Base-by-base conservation (phyloP, 2,888 invertebrate genomes). In the Asteroscopus sphinx region DNA sequence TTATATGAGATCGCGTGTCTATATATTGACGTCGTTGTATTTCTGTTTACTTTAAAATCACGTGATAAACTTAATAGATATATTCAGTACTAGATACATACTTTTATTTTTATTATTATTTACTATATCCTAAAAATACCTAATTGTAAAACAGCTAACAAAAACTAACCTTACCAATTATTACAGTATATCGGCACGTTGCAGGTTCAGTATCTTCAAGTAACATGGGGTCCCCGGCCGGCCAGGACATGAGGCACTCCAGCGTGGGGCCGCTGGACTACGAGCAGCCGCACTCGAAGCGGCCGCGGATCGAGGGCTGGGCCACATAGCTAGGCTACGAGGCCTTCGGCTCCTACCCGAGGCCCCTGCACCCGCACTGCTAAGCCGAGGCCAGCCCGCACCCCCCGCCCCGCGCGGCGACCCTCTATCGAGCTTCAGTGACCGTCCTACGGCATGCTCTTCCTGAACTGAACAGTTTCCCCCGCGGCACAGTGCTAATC, bases 261-360 rank as follows among this genome's bases (percentile, higher is more conserved):
- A 86, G 78, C 81, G 82, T 86, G 30, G 88, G 83, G 55, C 91
- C 93, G 21, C 85, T 93, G 39, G 95, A 95, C 79, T 95, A 95
- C 80, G 95, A 95, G 77, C 94, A 95, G 88, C 92, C 93, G 55
- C 95, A 95, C 83, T 87, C 97, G 91, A 99, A 99, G 94, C 96
- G 98, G 87, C 96, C 97, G 82, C 96, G 98, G 91, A 96, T 98
- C 87, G 98, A 98, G 87, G 97, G 97, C 65, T 99, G 99, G 98
- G 96, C 97, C 90, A 97, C 98, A 96, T 98, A 97, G 97, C 96
- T 92, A 89, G 88, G 89, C 91, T 83, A 87, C 67, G 92, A 93
- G 90, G 93, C 90, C 93, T 94, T 91, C 89, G 94, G 93, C 66
- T 74, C 89, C 57, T 92, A 91, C 82, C 91, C 93, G 84, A 92